Evolutionary conservation across 2,113 vertebrate species (phyloP).

Genomic region (Furnarius figulus): DNA sequence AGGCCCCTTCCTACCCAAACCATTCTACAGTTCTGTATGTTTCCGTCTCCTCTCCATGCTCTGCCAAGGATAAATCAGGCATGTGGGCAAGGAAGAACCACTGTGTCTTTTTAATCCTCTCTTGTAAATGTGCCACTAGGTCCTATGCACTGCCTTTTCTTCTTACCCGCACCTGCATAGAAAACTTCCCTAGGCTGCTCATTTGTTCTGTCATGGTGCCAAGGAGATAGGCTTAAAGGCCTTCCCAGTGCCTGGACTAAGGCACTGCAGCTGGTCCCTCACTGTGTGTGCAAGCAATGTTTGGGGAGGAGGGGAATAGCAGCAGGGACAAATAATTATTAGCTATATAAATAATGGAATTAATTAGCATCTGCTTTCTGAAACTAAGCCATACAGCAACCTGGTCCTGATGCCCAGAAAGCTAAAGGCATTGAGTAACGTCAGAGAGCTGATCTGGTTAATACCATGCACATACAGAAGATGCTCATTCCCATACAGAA

Average conservation of each 20-base stretch:
- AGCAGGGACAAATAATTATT: conserved; percentile 17
- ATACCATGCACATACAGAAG: background rate
- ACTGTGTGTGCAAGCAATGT: background rate
- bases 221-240: background rate
- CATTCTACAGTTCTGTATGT: background rate
- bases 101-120: background rate
- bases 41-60: background rate
- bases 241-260: background rate
- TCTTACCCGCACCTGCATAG: background rate
- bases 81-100: accelerated
- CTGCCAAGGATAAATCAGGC: background rate
- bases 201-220: background rate
- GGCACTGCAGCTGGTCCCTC: background rate
- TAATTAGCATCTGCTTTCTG: conserved; percentile 5
- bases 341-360: conserved; percentile 25
- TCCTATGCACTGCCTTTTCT: background rate
- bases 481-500: background rate
- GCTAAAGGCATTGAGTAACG: background rate
- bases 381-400: background rate
- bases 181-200: background rate
- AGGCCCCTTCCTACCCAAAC: background rate
- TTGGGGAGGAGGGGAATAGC: background rate
- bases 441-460: background rate
- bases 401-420: background rate
- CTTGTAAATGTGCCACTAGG: background rate